Conservation (phyloP, 2,113 vertebrate species). For the Aptenodytes patagonicus region DNA sequence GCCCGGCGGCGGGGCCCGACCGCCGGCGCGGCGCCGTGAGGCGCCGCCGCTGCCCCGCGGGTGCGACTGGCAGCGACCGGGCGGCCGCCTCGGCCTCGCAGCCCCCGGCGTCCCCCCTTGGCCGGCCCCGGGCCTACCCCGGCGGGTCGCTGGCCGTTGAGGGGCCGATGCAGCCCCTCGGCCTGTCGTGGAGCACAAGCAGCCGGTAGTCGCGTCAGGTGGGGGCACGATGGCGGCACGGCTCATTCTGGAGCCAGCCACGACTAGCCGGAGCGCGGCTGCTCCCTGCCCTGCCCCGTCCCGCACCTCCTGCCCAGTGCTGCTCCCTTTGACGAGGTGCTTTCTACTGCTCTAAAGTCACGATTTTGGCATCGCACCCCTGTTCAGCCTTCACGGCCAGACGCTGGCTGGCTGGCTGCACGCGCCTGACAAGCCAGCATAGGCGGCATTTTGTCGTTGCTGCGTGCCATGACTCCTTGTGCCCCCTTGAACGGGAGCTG, state of each 20-base stretch:
- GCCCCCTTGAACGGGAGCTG: background rate
- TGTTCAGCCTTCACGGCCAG: accelerated
- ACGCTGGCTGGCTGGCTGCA: background rate
- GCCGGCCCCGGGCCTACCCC: background rate
- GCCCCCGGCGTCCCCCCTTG: background rate
- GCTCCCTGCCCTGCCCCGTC: background rate
- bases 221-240: background rate
- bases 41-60: too few relatives aligned
- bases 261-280: background rate
- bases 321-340: background rate
- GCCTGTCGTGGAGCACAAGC: accelerated
- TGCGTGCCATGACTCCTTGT: accelerated
- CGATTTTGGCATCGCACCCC: accelerated
- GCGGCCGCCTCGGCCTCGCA: background rate
- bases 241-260: background rate
- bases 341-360: accelerated
- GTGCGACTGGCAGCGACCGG: too few relatives aligned
- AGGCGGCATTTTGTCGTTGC: accelerated
- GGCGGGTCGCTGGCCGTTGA: background rate
- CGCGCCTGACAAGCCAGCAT: accelerated
- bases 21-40: too few relatives aligned
- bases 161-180: too few relatives aligned
- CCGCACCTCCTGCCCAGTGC: background rate
- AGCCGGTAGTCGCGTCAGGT: background rate
- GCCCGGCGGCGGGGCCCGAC: too few relatives aligned